Evolutionary conservation across 1,140 invertebrate genomes (phyloP).

Genomic region (Nasonia giraulti): DNA sequence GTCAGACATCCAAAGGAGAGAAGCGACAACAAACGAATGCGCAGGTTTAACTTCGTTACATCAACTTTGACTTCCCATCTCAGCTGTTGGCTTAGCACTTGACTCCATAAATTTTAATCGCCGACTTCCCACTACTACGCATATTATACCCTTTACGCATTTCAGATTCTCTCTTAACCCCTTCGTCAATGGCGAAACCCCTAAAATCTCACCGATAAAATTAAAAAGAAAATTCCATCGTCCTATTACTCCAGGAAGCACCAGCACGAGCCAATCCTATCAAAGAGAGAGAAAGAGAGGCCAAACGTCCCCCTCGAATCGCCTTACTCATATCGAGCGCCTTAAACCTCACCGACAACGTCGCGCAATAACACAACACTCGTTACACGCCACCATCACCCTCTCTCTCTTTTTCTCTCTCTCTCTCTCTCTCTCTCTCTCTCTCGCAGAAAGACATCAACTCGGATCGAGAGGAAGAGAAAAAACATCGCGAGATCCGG

Average conservation of each 20-base stretch:
- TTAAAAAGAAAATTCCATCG: background rate
- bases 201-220: background rate
- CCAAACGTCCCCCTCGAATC: background rate
- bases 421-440: background rate
- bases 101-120: no score
- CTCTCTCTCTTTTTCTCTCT: background rate
- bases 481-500: background rate
- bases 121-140: no score
- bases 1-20: no score
- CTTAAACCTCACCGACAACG: background rate
- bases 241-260: background rate
- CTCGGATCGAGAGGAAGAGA: background rate
- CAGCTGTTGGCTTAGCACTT: no score
- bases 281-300: background rate
- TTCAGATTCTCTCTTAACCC: no score
- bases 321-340: background rate
- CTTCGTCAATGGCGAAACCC: no score
- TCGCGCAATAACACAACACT: background rate
- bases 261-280: background rate
- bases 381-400: background rate
- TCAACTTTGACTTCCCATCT: no score
- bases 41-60: no score
- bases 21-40: no score
- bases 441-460: background rate
- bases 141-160: no score